A percentile compares a stretch with the other conserved stretches of the same genome.
Conservation (phyloP, 2,888 invertebrate species). For the Diaphora mendica region DNA sequence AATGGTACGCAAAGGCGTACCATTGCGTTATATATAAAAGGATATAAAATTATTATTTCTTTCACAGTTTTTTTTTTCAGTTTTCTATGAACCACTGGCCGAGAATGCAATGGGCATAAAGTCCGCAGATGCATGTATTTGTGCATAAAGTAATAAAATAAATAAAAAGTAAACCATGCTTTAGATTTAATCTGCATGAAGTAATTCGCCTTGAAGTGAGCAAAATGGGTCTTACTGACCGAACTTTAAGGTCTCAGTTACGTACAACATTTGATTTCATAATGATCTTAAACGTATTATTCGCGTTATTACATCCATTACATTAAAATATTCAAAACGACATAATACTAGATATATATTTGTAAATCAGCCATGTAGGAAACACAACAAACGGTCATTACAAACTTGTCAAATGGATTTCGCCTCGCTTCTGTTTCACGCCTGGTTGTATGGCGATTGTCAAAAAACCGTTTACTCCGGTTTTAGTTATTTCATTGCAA, state of each 20-base stretch:
- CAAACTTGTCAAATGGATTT: constrained; percentile 16
- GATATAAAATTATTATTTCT: background rate
- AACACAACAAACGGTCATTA: background rate
- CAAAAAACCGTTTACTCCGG: background rate
- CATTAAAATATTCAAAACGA: background rate
- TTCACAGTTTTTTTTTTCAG: background rate
- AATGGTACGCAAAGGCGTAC: no score
- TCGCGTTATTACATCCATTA: background rate
- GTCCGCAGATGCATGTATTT: no score
- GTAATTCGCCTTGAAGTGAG: background rate
- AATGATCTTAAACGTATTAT: background rate
- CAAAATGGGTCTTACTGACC: background rate
- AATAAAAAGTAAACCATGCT: background rate
- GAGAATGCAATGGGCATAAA: no score
- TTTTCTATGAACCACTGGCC: background rate
- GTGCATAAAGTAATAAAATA: no score
- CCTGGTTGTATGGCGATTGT: constrained; percentile 10
- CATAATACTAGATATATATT: background rate
- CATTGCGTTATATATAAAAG: background rate
- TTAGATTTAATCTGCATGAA: background rate
- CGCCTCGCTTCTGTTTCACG: constrained; percentile 16
- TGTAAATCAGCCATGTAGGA: background rate
- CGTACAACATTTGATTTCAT: background rate
- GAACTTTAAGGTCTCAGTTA: background rate
- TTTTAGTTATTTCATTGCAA: background rate